Base-by-base conservation (phyloP, 2,888 invertebrate species). In the Isotomurus palustris region DNA sequence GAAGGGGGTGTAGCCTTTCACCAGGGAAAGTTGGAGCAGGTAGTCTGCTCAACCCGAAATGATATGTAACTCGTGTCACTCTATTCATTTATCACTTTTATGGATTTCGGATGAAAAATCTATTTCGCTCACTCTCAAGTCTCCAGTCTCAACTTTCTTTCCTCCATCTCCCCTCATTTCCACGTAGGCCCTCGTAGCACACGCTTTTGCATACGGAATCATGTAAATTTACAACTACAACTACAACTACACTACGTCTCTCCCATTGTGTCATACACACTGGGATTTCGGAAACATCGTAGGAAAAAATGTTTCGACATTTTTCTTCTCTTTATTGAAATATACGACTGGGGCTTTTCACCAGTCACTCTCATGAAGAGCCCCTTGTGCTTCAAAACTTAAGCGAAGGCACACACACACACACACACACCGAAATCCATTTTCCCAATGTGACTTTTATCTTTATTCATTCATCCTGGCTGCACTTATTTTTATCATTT, bases 51-150 rank as follows among this genome's bases (percentile, higher is more conserved):
- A 10, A 14, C 12, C 12, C 4, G 24, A 58, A 62, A 62, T 62
- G 62, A 66, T 60, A 66, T 62, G 66, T 65, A 65, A 60, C 62
- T 45, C 56, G 60, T 60, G 65, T 61, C 61, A 57, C 48, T 51
- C 50, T 55, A 25, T 52, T 58, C 64, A 67, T 64, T 67, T 67
- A 64, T 67, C 66, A 67, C 60, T 67, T 67, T 67, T 67, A 67
- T 67, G 66, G 64, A 64, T 64, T 67, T 60, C 47, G 48, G 64
- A 67, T 64, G 66, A 67, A 67, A 65, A 62, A 67, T 66, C 66
- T 66, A 64, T 66, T 62, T 58, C 51, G 38, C 40, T 53, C 53
- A 32, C 36, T n/a, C n/a, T n/a, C n/a, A n/a, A n/a, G n/a, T n/a
- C n/a, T n/a, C n/a, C n/a, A n/a, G n/a, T n/a, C n/a, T 53, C 29